A percentile compares a stretch with the other conserved stretches of the same genome.
These are phyloP conservation scores for Atta colombica DNA, from an alignment of 1,140 invertebrate genomes.

Conservation along the genomic window DNA sequence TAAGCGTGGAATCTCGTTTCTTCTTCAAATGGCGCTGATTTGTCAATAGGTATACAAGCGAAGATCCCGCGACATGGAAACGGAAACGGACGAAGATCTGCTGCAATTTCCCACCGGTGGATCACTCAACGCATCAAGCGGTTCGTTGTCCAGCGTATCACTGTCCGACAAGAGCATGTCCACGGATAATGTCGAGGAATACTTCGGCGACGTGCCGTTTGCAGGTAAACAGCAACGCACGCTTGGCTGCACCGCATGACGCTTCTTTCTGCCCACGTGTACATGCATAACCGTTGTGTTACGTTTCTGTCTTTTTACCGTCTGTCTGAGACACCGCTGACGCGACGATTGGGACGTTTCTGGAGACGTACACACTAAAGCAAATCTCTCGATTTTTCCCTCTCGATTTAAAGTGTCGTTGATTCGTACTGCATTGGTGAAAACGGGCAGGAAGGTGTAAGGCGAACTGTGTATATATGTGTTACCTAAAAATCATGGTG, in stretches of 20 bases:
- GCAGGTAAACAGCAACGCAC: conserved; percentile 91
- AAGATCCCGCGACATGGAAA: conserved; percentile 93
- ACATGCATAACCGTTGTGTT: conserved; percentile 86
- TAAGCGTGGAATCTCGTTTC: conserved; percentile 1
- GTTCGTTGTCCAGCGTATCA: conserved; percentile 90
- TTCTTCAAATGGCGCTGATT: conserved; percentile 53
- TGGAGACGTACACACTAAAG: conserved; percentile 11
- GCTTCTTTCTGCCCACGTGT: conserved; percentile 85
- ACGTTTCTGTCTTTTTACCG: conserved; percentile 82
- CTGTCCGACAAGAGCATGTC: conserved; percentile 92
- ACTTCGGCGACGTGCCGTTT: conserved; percentile 94
- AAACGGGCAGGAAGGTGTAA: conserved; percentile 4
- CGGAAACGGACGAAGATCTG: conserved; percentile 90
- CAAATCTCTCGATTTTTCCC: conserved; percentile 18
- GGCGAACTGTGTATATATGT: conserved; percentile 33
- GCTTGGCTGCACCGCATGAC: conserved; percentile 87
- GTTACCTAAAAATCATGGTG: neutral
- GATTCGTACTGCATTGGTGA: neutral
- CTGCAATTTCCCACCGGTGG: conserved; percentile 87
- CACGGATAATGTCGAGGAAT: conserved; percentile 95
- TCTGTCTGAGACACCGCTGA: conserved; percentile 70
- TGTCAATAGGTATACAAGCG: conserved; percentile 91
- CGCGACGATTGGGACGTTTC: conserved; percentile 23
- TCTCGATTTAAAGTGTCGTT: neutral
- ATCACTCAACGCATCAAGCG: conserved; percentile 87